phyloP scores from a whole-genome alignment of 2,888 invertebrate genomes.

The Cloeon dipterum region DNA sequence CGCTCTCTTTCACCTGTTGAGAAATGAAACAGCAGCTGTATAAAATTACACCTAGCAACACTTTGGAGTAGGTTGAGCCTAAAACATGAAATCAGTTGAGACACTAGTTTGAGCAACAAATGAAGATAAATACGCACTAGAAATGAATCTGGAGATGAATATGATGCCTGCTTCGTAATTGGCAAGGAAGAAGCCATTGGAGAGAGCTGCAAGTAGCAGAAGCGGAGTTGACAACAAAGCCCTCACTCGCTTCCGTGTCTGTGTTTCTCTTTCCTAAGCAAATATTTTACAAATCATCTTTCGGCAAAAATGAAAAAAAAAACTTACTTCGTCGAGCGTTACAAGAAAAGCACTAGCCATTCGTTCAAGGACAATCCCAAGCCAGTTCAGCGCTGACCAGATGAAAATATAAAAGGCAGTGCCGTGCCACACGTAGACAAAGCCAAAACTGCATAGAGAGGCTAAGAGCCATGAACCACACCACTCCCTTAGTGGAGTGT shows the following conservation, averaged over 20 bases:
- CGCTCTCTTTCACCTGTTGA: no score
- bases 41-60: no score
- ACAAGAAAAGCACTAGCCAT: no score
- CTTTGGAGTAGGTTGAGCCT: no score
- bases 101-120: no score
- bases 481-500: constrained; percentile 34
- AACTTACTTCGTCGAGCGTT: no score
- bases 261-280: no score
- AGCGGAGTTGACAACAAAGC: constrained; percentile 48
- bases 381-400: constrained; percentile 73
- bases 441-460: constrained; percentile 53
- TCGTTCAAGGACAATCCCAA: constrained; percentile 52
- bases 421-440: constrained; percentile 84
- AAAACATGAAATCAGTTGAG: no score
- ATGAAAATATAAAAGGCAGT: constrained; percentile 48
- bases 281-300: no score
- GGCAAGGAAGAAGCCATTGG: constrained; percentile 73
- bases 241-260: constrained; percentile 34
- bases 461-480: constrained; percentile 35
- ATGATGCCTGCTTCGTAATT: constrained; percentile 48
- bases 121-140: no score
- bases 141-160: constrained; percentile 32
- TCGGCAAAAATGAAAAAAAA: no score
- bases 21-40: no score
- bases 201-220: constrained; percentile 54